Percentiles rank a stretch among this genome's conserved stretches.
Evolutionary conservation across 2,888 invertebrate species (phyloP).

Genomic region (Ypsolopha sequella): DNA sequence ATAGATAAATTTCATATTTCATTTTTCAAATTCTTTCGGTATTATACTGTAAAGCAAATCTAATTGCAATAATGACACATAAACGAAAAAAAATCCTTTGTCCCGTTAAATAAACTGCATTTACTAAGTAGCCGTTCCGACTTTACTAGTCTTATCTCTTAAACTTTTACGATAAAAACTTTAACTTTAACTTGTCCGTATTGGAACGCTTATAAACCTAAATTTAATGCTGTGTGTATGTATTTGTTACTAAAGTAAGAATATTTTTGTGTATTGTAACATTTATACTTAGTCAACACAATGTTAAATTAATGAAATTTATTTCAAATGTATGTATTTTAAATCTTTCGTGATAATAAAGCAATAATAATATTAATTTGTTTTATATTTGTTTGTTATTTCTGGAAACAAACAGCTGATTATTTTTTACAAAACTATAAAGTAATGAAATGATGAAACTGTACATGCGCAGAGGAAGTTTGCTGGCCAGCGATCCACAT

Average conservation of each 20-base stretch:
- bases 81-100: no score
- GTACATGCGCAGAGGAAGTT: slow-evolving; percentile 51
- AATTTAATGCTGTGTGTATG: no score
- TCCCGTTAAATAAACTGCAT: no score
- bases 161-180: no score
- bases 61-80: no score
- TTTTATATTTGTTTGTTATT: neutral
- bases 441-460: slow-evolving; percentile 26
- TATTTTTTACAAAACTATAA: slow-evolving; percentile 11
- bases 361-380: neutral
- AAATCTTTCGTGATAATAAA: neutral
- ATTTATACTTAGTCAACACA: neutral
- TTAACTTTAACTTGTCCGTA: no score
- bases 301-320: neutral
- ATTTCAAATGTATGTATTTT: neutral
- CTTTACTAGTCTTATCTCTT: no score
- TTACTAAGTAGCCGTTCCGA: no score
- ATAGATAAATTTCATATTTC: no score
- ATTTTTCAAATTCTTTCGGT: no score
- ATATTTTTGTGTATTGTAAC: neutral
- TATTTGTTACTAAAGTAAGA: neutral
- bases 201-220: no score
- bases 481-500: slow-evolving; percentile 69
- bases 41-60: no score
- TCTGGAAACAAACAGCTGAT: neutral